phyloP scores from a whole-genome alignment of 2,797 vertebrate species.

The Spizella passerina region DNA sequence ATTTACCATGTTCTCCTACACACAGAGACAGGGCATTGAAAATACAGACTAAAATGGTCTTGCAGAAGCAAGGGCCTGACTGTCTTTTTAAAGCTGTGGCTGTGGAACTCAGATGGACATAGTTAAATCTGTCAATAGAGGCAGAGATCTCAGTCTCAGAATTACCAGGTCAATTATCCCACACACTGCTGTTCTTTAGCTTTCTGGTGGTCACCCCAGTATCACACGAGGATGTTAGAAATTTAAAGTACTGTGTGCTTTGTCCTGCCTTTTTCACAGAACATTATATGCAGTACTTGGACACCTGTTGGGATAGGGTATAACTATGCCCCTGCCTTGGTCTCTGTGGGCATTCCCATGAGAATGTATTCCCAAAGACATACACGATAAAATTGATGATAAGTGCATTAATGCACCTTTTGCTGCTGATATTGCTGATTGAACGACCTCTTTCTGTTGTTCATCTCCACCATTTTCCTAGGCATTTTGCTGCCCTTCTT shows the following conservation, averaged over 20 bases:
- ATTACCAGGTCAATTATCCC: neutral
- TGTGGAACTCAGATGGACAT: neutral
- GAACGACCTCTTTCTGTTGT: neutral
- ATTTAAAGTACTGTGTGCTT: neutral
- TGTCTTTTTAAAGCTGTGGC: neutral
- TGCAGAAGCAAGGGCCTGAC: neutral
- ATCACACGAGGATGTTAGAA: neutral
- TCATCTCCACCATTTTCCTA: neutral
- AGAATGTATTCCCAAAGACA: neutral
- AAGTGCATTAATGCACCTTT: neutral
- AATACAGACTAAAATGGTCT: neutral
- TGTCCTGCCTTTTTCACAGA: neutral
- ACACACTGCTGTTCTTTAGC: neutral
- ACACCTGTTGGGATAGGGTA: neutral
- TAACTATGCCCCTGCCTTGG: neutral
- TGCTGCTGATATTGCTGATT: neutral
- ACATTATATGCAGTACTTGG: neutral
- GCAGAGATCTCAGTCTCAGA: neutral
- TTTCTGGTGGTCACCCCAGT: neutral
- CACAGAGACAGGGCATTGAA: neutral
- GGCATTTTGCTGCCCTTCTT: neutral
- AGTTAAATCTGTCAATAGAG: neutral
- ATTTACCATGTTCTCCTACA: neutral
- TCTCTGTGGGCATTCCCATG: neutral
- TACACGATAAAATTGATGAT: neutral